Evolutionary conservation across 2,888 invertebrate species (phyloP), one percentile per base, ranked within the genome.

Genomic region (Nomada ruficornis): DNA sequence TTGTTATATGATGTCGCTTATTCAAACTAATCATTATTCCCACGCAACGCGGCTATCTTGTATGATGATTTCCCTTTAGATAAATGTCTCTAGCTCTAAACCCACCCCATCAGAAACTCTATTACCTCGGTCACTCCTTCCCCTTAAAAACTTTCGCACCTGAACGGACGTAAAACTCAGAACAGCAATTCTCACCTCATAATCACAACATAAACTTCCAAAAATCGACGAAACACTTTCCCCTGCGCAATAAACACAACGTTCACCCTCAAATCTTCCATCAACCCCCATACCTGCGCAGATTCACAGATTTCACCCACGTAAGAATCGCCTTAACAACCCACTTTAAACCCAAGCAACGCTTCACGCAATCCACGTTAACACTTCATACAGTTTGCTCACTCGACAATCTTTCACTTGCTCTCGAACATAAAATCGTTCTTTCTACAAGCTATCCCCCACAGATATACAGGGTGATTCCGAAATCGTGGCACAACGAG

Each of bases 391-490:
- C n/a, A 15, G n/a, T 11, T 4, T 1, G 11, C 11, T n/a, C n/a
- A 20, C 29, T 15, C 15, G 7, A 29, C 47, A 11, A 15, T 13
- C 20, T 42, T 13, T 11, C 57, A 20, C 68, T 29, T 23, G 23
- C 47, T 23, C 50, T 59, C n/a, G 57, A 77, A 77, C 44, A 44
- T 50, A 59, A 60, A 50, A 55, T 52, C 63, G 67, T 63, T 44
- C 54, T 47, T 57, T 44, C n/a, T 18, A 23, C 52, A 64, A 79
- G 26, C 47, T 50, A 42, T 42, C 15, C 44, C 74, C 73, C 68
- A 47, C 23, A 42, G 20, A 36, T 26, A 29, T 36, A 36, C 36
- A 36, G 36, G 36, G 36, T 36, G 36, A 7, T 36, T 7, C 36
- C 36, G 36, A 36, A 36, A 36, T 36, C 7, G 36, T 36, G 36